Percentiles rank a stretch among this genome's conserved stretches.
phyloP scores from a whole-genome alignment of 2,888 invertebrate genomes.

The Aproaerema taeniolella region DNA sequence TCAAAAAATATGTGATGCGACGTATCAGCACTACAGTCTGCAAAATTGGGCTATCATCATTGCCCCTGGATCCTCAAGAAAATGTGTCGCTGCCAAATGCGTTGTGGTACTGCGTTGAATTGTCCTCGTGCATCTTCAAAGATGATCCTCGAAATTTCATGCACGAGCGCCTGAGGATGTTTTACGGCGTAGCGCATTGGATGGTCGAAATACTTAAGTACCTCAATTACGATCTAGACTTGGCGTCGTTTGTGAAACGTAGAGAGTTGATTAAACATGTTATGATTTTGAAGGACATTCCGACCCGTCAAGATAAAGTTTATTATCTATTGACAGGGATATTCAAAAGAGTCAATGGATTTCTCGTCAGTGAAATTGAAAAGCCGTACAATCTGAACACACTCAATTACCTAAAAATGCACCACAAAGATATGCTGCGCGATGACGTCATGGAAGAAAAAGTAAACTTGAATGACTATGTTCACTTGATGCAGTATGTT shows the following conservation, averaged over 20 bases:
- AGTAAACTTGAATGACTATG: constrained; percentile 30
- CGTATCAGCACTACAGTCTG: constrained; percentile 35
- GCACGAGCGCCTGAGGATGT: constrained; percentile 34
- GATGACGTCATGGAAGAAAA: constrained; percentile 23
- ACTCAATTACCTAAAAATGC: constrained; percentile 32
- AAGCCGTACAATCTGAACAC: constrained; percentile 27
- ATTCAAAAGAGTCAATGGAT: constrained; percentile 32
- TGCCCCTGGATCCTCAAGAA: constrained; percentile 35
- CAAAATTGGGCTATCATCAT: constrained; percentile 34
- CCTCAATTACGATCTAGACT: constrained; percentile 31
- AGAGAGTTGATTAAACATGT: constrained; percentile 30
- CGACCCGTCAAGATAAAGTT: constrained; percentile 23
- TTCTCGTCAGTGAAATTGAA: constrained; percentile 32
- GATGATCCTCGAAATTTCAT: constrained; percentile 25
- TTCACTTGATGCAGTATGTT: constrained; percentile 25
- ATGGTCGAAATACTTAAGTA: constrained; percentile 36
- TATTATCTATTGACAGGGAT: constrained; percentile 29
- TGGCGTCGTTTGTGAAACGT: constrained; percentile 27
- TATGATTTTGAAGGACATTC: constrained; percentile 30
- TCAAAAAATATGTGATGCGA: constrained; percentile 34
- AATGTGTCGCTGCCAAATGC: constrained; percentile 30
- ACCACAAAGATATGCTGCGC: constrained; percentile 28
- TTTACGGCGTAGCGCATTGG: constrained; percentile 24
- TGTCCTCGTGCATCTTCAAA: constrained; percentile 31
- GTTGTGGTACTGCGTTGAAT: constrained; percentile 31